phyloP scores from a whole-genome alignment of 2,888 invertebrate species.

The Melanostoma mellinum region DNA sequence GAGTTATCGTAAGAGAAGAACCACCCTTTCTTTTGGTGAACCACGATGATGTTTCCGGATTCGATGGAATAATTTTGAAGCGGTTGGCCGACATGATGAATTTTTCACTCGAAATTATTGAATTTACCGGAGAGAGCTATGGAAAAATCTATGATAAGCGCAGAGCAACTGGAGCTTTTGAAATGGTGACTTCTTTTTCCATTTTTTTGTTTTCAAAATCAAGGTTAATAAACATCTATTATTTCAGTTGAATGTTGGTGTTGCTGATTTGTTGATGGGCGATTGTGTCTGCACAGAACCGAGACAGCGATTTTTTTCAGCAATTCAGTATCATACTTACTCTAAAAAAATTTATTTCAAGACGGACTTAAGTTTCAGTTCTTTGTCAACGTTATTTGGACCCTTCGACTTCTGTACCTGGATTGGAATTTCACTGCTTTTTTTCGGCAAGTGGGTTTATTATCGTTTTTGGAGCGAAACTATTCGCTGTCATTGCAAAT shows the following conservation, averaged over 20 bases:
- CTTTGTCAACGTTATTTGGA: neutral
- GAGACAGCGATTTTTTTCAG: neutral
- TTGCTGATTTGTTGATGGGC: neutral
- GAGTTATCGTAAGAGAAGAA: neutral
- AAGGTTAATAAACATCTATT: too few species aligned
- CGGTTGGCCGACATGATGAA: slow-evolving; percentile 2
- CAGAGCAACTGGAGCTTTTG: neutral
- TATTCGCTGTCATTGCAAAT: neutral
- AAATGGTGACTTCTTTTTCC: too few species aligned
- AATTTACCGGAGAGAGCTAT: neutral
- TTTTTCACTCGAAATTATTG: neutral
- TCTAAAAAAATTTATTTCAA: neutral
- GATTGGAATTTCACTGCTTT: neutral
- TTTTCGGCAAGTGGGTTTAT: neutral
- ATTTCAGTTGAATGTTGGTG: too few species aligned
- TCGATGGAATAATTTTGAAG: neutral
- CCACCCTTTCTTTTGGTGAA: too few species aligned
- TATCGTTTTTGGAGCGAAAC: neutral
- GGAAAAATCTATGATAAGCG: neutral
- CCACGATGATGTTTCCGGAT: neutral
- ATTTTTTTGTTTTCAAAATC: too few species aligned
- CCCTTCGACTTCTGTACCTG: neutral
- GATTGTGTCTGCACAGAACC: neutral
- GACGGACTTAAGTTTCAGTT: neutral
- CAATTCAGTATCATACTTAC: neutral